Conservation (phyloP, 2,113 vertebrate species). For the Petromus typicus region DNA sequence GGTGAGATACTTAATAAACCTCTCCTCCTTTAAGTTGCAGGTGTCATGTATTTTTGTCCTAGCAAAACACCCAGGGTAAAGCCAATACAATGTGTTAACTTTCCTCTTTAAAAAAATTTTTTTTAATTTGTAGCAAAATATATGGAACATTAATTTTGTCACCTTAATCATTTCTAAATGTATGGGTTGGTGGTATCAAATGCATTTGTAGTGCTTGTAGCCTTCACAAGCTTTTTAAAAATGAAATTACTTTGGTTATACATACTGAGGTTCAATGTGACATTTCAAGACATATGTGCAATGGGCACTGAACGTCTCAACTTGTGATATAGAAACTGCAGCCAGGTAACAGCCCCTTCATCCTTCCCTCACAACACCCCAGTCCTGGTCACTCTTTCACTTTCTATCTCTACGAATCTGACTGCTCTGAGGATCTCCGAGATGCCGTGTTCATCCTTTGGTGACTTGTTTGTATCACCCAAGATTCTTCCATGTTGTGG, state of each 20-base stretch:
- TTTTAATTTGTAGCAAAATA: background rate
- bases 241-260: background rate
- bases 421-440: background rate
- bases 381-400: background rate
- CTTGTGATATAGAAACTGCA: background rate
- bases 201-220: fast-evolving
- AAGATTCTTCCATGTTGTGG: no score
- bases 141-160: background rate
- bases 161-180: background rate
- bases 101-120: background rate
- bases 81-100: background rate
- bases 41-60: background rate
- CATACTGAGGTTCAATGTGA: background rate
- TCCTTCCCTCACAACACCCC: background rate
- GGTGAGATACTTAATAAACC: background rate
- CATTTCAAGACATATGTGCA: background rate
- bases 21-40: background rate
- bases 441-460: background rate
- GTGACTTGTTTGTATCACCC: background rate
- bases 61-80: background rate
- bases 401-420: background rate
- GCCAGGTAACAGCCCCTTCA: background rate
- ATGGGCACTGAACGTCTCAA: background rate
- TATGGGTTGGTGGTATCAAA: fast-evolving
- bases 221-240: background rate